phyloP scores from a whole-genome alignment of 2,113 vertebrate genomes.

The Lagenorhynchus albirostris region DNA sequence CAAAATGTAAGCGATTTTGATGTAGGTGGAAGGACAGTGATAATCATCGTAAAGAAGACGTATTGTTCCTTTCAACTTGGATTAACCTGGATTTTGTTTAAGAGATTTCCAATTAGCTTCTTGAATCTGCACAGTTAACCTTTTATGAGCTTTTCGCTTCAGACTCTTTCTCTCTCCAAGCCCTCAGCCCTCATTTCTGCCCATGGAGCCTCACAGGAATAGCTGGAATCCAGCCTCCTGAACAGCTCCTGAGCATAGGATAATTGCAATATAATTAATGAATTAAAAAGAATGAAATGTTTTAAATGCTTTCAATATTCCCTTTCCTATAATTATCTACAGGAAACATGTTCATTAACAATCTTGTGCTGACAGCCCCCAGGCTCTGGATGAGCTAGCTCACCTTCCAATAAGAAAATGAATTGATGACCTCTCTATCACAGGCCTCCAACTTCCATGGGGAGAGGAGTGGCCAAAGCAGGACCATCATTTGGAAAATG shows the following conservation, averaged over 20 bases:
- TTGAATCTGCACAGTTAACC: slow-evolving; percentile 29
- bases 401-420: slow-evolving; percentile 56
- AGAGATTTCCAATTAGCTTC: slow-evolving; percentile 69
- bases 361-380: slow-evolving; percentile 69
- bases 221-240: slow-evolving; percentile 81
- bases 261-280: slow-evolving; percentile 90
- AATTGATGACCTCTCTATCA: slow-evolving; percentile 45
- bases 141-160: slow-evolving; percentile 44
- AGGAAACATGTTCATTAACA: slow-evolving; percentile 84
- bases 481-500: not conserved
- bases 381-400: slow-evolving; percentile 62
- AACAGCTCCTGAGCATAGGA: slow-evolving; percentile 77
- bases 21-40: slow-evolving; percentile 1
- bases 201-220: slow-evolving; percentile 72
- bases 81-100: slow-evolving; percentile 55
- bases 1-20: slow-evolving; percentile 4
- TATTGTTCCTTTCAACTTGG: slow-evolving; percentile 44
- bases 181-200: slow-evolving; percentile 40
- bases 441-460: not conserved
- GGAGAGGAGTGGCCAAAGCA: not conserved
- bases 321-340: slow-evolving; percentile 86
- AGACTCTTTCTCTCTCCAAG: not conserved
- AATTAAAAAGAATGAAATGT: slow-evolving; percentile 88
- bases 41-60: slow-evolving; percentile 26
- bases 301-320: slow-evolving; percentile 87